These are phyloP conservation scores for Umimayanthus chanpuru DNA, from an alignment of 92 coral and sea anemone species.

Conservation along the genomic window DNA sequence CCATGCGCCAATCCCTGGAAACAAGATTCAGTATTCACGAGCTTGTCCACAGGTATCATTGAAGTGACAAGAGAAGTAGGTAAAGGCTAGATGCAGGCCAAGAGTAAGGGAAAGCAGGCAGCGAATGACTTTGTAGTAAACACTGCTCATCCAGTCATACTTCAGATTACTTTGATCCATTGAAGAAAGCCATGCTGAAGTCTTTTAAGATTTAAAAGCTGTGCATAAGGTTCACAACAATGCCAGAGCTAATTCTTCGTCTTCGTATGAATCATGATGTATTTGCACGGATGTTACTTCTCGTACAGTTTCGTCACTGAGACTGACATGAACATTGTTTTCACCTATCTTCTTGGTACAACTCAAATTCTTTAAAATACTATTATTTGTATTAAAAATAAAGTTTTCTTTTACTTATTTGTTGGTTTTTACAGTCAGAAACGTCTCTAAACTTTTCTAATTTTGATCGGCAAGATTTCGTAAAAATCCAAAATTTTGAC, in stretches of 20 bases:
- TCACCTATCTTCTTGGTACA: conserved; percentile 51
- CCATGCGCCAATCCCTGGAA: too few relatives aligned
- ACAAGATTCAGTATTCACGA: too few relatives aligned
- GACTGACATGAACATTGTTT: conserved; percentile 58
- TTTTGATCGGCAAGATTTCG: too few relatives aligned
- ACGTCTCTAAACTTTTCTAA: too few relatives aligned
- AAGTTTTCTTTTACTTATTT: too few relatives aligned
- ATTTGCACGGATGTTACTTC: conserved; percentile 70
- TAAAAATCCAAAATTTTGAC: too few relatives aligned
- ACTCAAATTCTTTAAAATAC: too few relatives aligned
- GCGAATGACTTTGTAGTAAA: conserved; percentile 54
- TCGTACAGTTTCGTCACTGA: conserved; percentile 61
- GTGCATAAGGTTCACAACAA: conserved; percentile 55
- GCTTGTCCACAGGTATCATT: too few relatives aligned
- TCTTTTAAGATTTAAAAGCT: too few relatives aligned
- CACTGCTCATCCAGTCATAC: conserved; percentile 54
- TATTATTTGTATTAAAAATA: too few relatives aligned
- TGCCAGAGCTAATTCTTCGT: conserved; percentile 45
- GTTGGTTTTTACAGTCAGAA: too few relatives aligned
- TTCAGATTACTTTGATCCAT: conserved; percentile 60
- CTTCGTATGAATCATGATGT: conserved; percentile 52
- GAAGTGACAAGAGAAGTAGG: too few relatives aligned
- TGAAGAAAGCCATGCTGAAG: conserved; percentile 65
- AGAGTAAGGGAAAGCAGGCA: conserved; percentile 38
- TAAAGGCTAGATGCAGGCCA: not conserved